phyloP scores from a whole-genome alignment of 2,797 vertebrate species.

The Crocodylus rhombifer region DNA sequence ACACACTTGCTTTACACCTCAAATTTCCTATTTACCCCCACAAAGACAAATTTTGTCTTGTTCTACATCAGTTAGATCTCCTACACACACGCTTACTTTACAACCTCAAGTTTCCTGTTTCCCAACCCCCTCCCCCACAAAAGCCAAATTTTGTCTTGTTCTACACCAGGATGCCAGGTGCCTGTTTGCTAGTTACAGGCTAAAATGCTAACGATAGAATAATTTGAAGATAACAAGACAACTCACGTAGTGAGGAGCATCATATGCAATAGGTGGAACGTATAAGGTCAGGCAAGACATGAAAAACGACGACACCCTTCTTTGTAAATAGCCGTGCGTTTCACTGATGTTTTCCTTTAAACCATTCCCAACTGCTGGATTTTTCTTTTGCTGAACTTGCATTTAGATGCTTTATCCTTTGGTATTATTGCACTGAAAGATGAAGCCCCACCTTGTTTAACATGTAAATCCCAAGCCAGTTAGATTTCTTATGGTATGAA shows the following conservation, averaged over 20 bases:
- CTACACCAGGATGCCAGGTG: background rate
- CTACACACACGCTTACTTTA: no score
- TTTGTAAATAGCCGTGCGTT: background rate
- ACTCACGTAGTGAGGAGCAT: background rate
- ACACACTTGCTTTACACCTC: background rate
- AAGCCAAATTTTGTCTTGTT: background rate
- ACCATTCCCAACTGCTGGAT: background rate
- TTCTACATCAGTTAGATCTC: no score
- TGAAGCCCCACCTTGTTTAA: constrained; percentile 10
- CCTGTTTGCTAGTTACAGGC: background rate
- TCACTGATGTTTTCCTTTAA: background rate
- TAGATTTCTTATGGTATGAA: constrained; percentile 40
- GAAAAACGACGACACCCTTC: background rate
- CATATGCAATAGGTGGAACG: background rate
- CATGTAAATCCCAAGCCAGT: constrained; percentile 24
- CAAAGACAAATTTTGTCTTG: no score
- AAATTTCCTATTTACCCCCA: no score
- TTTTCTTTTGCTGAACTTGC: background rate
- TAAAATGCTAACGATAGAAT: background rate
- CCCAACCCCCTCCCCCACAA: no score
- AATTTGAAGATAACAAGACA: background rate
- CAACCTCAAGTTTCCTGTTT: background rate
- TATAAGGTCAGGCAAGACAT: background rate
- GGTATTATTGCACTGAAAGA: constrained; percentile 24
- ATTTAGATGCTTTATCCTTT: constrained; percentile 1